Percentiles rank a stretch among this genome's conserved stretches.
Conservation (phyloP, 2,797 vertebrate species). For the Gorsachius magnificus region DNA sequence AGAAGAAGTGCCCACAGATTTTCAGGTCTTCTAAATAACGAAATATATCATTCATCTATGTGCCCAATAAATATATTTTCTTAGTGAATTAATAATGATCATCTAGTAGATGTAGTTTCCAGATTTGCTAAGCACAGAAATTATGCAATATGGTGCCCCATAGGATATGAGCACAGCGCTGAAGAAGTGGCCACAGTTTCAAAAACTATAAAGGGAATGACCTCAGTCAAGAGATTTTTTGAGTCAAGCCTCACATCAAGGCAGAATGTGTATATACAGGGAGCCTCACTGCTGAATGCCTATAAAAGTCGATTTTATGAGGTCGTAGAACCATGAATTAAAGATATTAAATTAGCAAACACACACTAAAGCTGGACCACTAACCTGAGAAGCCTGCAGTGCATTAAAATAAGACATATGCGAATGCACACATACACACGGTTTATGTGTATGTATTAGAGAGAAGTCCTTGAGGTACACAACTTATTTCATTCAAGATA, state of each 20-base stretch:
- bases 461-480: neutral
- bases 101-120: neutral
- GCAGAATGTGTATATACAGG: neutral
- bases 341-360: neutral
- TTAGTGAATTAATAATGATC: neutral
- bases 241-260: neutral
- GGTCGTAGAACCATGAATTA: neutral
- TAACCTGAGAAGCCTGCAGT: neutral
- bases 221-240: neutral
- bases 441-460: neutral
- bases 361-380: neutral
- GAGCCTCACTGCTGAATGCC: neutral
- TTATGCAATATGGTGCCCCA: neutral
- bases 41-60: neutral
- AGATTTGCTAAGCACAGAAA: neutral
- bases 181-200: neutral
- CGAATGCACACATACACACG: neutral
- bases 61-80: neutral
- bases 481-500: neutral
- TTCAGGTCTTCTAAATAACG: neutral
- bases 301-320: neutral
- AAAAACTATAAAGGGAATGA: neutral
- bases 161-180: neutral
- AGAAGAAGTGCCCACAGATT: neutral
- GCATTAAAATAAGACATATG: neutral